Percentiles rank a stretch among this genome's conserved stretches.
These are phyloP conservation scores for Panonychus citri DNA, from an alignment of 1,140 invertebrate species.

Conservation along the genomic window DNA sequence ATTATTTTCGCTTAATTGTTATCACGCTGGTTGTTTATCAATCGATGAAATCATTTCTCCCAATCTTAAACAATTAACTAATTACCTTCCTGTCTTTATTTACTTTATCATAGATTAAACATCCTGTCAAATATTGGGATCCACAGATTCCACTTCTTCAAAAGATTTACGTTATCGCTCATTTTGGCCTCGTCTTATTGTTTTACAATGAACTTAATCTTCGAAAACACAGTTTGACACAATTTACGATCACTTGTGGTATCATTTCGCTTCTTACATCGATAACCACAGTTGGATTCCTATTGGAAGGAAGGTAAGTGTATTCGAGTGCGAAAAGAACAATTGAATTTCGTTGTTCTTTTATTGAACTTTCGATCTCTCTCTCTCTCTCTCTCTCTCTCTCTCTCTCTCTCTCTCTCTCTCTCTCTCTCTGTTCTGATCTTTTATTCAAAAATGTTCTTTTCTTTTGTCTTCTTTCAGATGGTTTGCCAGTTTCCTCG, in stretches of 20 bases:
- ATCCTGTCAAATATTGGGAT: constrained; percentile 11
- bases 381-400: too few species aligned
- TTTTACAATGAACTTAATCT: constrained; percentile 13
- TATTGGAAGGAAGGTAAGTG: constrained; percentile 9
- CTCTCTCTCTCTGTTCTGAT: neutral
- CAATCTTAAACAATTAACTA: too few species aligned
- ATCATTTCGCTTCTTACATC: constrained; percentile 5
- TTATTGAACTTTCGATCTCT: too few species aligned
- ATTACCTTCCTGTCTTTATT: neutral
- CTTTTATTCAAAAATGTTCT: neutral
- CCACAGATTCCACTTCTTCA: constrained; percentile 3
- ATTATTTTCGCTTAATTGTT: too few species aligned
- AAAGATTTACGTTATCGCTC: constrained; percentile 11
- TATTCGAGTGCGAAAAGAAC: too few species aligned
- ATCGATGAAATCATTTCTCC: too few species aligned
- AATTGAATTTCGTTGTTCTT: too few species aligned
- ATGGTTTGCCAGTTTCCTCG: constrained; percentile 2
- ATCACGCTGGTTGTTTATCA: too few species aligned
- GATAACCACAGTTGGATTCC: constrained; percentile 8
- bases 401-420: neutral
- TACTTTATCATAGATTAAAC: constrained; percentile 14
- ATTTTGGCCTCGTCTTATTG: constrained; percentile 8
- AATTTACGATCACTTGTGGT: constrained; percentile 3
- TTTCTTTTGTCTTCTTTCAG: neutral
- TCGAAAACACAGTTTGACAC: neutral